phyloP scores from a whole-genome alignment of 1,140 invertebrate species.

The Drosophila willistoni region DNA sequence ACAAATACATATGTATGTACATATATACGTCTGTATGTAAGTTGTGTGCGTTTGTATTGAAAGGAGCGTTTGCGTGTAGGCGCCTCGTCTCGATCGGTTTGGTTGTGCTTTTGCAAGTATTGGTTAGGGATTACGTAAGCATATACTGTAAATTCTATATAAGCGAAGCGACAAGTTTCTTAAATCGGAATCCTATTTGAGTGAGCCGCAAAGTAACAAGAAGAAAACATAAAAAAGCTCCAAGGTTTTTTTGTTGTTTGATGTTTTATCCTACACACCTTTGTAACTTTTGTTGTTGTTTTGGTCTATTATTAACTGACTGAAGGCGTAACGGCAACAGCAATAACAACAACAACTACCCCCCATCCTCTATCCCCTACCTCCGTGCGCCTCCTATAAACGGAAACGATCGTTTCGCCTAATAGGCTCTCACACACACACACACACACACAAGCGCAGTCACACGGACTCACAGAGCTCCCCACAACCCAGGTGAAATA shows the following conservation, averaged over 20 bases:
- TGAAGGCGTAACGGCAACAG: slow-evolving; percentile 63
- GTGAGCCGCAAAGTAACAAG: slow-evolving; percentile 2
- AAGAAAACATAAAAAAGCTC: slow-evolving; percentile 33
- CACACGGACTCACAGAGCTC: slow-evolving; percentile 41
- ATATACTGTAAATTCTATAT: slow-evolving; percentile 74
- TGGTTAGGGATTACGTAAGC: slow-evolving; percentile 70
- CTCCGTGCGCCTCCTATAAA: slow-evolving; percentile 46
- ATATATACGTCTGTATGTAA: not conserved
- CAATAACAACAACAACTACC: slow-evolving; percentile 40
- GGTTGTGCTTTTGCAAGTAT: slow-evolving; percentile 30
- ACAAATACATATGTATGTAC: not conserved
- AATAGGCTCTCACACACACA: slow-evolving; percentile 67
- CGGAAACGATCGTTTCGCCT: slow-evolving; percentile 72
- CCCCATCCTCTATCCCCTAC: slow-evolving; percentile 31
- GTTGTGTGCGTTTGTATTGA: slow-evolving; percentile 30
- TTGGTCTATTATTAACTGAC: slow-evolving; percentile 61
- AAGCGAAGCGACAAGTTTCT: slow-evolving; percentile 58
- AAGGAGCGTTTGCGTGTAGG: slow-evolving; percentile 60
- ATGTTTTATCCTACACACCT: slow-evolving; percentile 64
- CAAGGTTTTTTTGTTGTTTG: slow-evolving; percentile 28
- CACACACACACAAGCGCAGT: slow-evolving; percentile 30
- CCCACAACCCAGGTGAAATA: slow-evolving; percentile 57
- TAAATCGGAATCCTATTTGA: slow-evolving; percentile 64
- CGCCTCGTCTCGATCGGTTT: slow-evolving; percentile 11
- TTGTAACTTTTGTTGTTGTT: slow-evolving; percentile 31